Percentiles rank a stretch among this genome's conserved stretches.
Conservation (phyloP, 2,888 invertebrate species). For the Pyrrhosoma nymphula region DNA sequence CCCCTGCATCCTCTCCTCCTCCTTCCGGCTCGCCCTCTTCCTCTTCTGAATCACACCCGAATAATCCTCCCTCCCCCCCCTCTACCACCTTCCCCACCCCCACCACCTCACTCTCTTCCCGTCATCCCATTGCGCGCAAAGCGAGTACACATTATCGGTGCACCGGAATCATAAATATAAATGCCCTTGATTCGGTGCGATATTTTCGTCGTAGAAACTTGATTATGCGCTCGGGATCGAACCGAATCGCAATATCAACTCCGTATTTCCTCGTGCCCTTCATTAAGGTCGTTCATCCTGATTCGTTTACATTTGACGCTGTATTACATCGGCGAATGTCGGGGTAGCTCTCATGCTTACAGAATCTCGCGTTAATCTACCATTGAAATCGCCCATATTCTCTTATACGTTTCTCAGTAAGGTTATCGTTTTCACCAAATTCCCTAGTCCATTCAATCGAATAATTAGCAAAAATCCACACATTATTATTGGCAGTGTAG, state of each 20-base stretch:
- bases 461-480: too few species aligned
- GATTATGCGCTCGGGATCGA: neutral
- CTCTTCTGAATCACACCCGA: constrained; percentile 10
- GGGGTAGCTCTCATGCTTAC: too few species aligned
- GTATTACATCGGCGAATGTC: too few species aligned
- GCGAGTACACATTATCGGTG: neutral
- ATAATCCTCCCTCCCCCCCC: neutral
- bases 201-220: neutral
- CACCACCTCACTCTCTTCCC: neutral
- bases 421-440: too few species aligned
- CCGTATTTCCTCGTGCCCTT: neutral
- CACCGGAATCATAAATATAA: neutral
- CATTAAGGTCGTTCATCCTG: neutral
- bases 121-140: neutral
- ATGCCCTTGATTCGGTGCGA: neutral
- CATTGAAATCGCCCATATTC: neutral
- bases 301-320: too few species aligned
- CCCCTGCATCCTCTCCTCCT: neutral
- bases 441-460: too few species aligned
- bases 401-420: too few species aligned
- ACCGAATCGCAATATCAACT: neutral
- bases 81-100: neutral
- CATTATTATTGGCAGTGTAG: too few species aligned
- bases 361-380: neutral
- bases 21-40: neutral